Conservation (phyloP, 2,797 vertebrate species). For the Anguilla obscura region DNA sequence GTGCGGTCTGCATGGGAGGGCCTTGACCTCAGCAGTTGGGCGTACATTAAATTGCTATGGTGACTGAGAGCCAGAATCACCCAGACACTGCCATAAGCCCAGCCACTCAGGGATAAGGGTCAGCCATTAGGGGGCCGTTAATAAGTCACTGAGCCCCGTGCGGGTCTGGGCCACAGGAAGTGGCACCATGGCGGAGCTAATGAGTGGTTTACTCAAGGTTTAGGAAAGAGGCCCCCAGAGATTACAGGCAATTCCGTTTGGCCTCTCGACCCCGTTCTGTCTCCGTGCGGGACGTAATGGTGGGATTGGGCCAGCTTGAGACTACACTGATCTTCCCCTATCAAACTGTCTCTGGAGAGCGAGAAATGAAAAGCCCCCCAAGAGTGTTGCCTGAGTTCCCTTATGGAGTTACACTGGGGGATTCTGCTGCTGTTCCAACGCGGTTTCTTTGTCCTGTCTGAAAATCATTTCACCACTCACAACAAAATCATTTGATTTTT, state of each 20-base stretch:
- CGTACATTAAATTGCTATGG: constrained; percentile 4
- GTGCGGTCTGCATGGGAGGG: constrained; percentile 5
- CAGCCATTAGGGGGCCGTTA: constrained; percentile 17
- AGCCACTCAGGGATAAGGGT: neutral
- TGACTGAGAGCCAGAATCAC: constrained; percentile 10
- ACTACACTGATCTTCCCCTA: neutral
- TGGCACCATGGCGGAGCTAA: neutral
- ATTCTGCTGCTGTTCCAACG: neutral
- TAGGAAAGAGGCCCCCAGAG: constrained; percentile 18
- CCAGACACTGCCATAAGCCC: constrained; percentile 7
- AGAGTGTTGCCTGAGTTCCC: neutral
- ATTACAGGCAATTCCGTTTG: constrained; percentile 16
- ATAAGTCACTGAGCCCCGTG: neutral
- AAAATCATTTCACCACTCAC: neutral
- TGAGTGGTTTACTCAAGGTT: constrained; percentile 9
- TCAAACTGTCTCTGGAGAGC: constrained; percentile 8
- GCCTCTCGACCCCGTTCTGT: neutral
- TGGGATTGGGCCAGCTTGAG: neutral
- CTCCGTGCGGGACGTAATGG: constrained; percentile 15
- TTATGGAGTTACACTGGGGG: neutral
- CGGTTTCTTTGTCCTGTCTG: neutral
- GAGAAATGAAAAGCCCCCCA: neutral
- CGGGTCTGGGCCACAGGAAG: neutral
- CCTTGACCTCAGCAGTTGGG: neutral
- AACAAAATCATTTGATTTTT: neutral